These are phyloP conservation scores for Didymodactylos carnosus DNA, from an alignment of 2,888 invertebrate species.

Conservation along the genomic window DNA sequence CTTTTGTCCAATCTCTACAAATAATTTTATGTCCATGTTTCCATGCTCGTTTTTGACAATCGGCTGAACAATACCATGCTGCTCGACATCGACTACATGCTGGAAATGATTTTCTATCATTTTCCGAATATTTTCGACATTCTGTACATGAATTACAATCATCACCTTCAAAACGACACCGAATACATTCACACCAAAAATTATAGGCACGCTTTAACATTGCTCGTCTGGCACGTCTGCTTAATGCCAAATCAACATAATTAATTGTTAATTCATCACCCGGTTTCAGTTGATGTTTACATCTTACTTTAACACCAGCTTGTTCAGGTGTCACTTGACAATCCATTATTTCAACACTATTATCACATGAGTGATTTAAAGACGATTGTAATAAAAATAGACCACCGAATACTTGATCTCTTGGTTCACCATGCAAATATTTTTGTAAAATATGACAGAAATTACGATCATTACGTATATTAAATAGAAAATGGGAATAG, in stretches of 20 bases:
- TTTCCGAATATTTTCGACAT: conserved; percentile 17
- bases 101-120: conserved; percentile 12
- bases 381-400: conserved; percentile 23
- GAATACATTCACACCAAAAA: conserved; percentile 22
- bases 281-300: not conserved
- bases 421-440: conserved; percentile 16
- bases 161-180: conserved; percentile 22
- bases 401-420: conserved; percentile 23
- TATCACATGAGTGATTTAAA: conserved; percentile 23
- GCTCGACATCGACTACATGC: conserved; percentile 21
- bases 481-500: conserved; percentile 16
- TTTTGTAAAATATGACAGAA: not conserved
- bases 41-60: conserved; percentile 22
- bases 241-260: not conserved
- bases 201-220: conserved; percentile 20
- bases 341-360: conserved; percentile 21
- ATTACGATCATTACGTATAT: conserved; percentile 15
- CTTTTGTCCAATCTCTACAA: conserved; percentile 16
- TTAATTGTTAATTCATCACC: not conserved
- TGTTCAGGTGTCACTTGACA: conserved; percentile 1
- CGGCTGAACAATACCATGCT: conserved; percentile 22
- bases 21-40: conserved; percentile 23
- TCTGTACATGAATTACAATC: conserved; percentile 19
- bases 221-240: not conserved
- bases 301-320: conserved; percentile 1